Evolutionary conservation across 37 sponge, comb jelly and placozoan genomes (phyloP).

Genomic region (Oscarella lobularis): DNA sequence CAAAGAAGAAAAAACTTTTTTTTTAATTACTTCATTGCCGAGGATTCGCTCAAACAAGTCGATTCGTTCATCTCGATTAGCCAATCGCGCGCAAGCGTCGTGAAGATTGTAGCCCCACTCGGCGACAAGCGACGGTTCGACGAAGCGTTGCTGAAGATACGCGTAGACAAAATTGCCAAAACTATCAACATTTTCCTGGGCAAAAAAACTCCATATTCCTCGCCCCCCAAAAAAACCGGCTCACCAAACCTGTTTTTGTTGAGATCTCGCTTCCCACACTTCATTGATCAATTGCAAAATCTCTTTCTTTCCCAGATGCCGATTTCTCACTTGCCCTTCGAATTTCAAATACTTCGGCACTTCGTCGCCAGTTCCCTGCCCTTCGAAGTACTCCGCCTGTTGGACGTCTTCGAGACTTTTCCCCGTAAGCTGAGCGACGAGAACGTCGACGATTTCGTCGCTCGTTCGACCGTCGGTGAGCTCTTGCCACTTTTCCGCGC

Average conservation of each 20-base stretch:
- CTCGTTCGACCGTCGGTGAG: slow-evolving; percentile 60
- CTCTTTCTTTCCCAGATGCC: slow-evolving; percentile 25
- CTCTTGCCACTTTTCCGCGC: slow-evolving; percentile 57
- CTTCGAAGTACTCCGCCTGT: slow-evolving; percentile 48
- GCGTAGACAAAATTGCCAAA: slow-evolving; percentile 16
- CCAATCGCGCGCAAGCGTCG: slow-evolving; percentile 14
- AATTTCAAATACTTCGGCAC: slow-evolving; percentile 61
- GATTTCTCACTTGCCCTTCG: slow-evolving; percentile 54
- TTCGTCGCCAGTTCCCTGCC: slow-evolving; percentile 53
- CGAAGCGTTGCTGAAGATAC: slow-evolving; percentile 22
- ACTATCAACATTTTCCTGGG: slow-evolving; percentile 13
- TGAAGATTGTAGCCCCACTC: slow-evolving; percentile 77
- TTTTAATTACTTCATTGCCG: slow-evolving; percentile 15
- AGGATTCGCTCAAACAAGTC: slow-evolving; percentile 31
- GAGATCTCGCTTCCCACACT: slow-evolving; percentile 56
- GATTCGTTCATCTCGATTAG: slow-evolving; percentile 10
- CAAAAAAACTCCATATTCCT: too few relatives aligned
- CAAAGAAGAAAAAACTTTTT: not conserved
- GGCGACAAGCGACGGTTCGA: slow-evolving; percentile 40
- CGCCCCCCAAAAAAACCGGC: too few relatives aligned
- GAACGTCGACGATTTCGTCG: slow-evolving; percentile 67
- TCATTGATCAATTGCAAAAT: slow-evolving; percentile 42
- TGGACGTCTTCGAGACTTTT: slow-evolving; percentile 36
- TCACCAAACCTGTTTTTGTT: too few relatives aligned
- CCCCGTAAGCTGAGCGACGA: slow-evolving; percentile 70